A percentile compares a stretch with the other conserved stretches of the same genome.
These are phyloP conservation scores for Sardina pilchardus DNA, from an alignment of 2,113 vertebrate genomes.

Conservation along the genomic window DNA sequence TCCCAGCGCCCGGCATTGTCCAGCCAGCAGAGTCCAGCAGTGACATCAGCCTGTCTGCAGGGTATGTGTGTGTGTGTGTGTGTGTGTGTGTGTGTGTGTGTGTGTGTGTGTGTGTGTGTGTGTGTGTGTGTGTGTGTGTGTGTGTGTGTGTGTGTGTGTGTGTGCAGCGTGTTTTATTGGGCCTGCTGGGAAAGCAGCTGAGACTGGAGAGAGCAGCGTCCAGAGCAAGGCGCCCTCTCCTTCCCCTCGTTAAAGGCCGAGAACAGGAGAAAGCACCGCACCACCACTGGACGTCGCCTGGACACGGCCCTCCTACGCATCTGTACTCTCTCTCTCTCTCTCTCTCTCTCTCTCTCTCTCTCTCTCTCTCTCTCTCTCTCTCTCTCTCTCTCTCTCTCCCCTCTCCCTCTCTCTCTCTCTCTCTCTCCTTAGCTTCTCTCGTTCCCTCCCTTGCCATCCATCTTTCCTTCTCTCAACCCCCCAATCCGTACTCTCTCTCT, in stretches of 20 bases:
- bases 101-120: too few relatives aligned
- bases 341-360: background rate
- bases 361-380: background rate
- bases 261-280: background rate
- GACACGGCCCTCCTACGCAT: background rate
- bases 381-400: background rate
- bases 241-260: background rate
- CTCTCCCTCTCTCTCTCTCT: background rate
- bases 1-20: background rate
- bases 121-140: too few relatives aligned
- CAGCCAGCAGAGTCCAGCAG: too few relatives aligned
- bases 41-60: background rate
- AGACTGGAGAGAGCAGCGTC: background rate
- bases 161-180: too few relatives aligned
- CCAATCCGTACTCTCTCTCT: background rate
- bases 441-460: background rate
- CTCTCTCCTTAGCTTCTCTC: background rate
- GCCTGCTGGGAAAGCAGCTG: background rate
- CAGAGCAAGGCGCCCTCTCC: background rate
- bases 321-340: background rate
- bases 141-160: too few relatives aligned
- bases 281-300: background rate
- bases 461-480: too few relatives aligned
- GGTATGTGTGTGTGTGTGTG: background rate
- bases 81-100: too few relatives aligned